Conservation (phyloP, 2,888 invertebrate species). For the Trichogramma evanescens region DNA sequence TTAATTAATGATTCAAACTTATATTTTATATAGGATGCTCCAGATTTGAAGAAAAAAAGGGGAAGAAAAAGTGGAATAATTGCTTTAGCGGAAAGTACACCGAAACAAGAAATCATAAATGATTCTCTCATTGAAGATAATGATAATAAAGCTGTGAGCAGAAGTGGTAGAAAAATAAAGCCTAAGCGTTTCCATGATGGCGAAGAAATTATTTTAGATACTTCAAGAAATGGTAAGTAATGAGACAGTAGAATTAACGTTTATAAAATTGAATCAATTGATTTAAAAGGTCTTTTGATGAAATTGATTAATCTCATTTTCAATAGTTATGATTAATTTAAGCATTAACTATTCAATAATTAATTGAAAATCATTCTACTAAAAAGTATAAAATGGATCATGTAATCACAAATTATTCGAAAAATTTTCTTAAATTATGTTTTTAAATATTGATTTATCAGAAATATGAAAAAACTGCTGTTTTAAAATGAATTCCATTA, state of each 20-base stretch:
- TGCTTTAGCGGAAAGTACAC: conserved; percentile 28
- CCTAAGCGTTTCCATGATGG: conserved; percentile 52
- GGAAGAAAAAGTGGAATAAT: conserved; percentile 32
- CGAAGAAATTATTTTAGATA: conserved; percentile 38
- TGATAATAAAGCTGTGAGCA: conserved; percentile 58
- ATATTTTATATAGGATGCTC: conserved; percentile 25
- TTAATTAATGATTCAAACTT: conserved; percentile 2
- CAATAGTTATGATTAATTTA: background rate
- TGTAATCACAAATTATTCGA: too few species aligned
- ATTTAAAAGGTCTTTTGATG: too few species aligned
- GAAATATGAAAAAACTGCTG: too few species aligned
- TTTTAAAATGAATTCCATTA: too few species aligned
- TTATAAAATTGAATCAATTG: too few species aligned
- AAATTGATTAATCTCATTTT: background rate
- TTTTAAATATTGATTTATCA: too few species aligned
- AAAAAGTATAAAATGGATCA: too few species aligned
- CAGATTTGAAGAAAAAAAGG: conserved; percentile 34
- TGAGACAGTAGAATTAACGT: background rate
- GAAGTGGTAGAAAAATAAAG: conserved; percentile 69
- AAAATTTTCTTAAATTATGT: too few species aligned
- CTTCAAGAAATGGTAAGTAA: conserved; percentile 32
- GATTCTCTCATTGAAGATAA: conserved; percentile 47
- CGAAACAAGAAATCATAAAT: conserved; percentile 31
- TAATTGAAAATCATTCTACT: background rate
- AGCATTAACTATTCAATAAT: background rate